Evolutionary conservation across 2,888 invertebrate genomes (phyloP), one percentile per base, ranked within the genome.

Genomic region (Volucella bombylans): DNA sequence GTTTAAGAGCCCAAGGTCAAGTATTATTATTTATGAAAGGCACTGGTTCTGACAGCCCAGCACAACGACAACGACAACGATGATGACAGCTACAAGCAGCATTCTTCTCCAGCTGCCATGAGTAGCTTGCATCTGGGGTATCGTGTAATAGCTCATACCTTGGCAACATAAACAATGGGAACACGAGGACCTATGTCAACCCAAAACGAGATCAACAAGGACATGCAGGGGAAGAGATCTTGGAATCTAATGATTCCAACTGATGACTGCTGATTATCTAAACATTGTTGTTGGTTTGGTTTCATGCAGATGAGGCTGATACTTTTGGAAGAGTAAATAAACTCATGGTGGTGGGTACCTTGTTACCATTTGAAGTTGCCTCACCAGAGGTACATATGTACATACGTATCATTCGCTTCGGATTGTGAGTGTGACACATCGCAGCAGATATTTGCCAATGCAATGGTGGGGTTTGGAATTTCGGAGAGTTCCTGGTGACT

Each of bases 1-100:
- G 85, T 85, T 85, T 81, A 80, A 85, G 81, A 81, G 85, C 72
- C 76, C 85, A 85, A 85, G 85, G 85, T 85, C 85, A 85, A 81
- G 81, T 85, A 68, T 77, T 85, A 85, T 85, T 81, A 85, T 85
- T 85, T 85, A 85, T 85, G 85, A 85, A 85, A 85, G 81, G 76
- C 73, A 76, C 47, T 62, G 50, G 76, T 77, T 81, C 81, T 81
- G 81, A 85, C 85, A 85, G 81, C 81, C 71, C 74, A 85, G 52
- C 31, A 59, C 71, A 85, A 59, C 67, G 43, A n/a, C 61, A 72
- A 62, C 81, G 85, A 85, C 85, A 85, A 31, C 31, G 6, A n/a
- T 55, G 76, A 62, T 85, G 85, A 85, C 85, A 85, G 81, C 77
- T 81, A 81, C 81, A 81, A 72, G 85, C 74, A 38, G 72, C 71